Evolutionary conservation across 2,888 invertebrate species (phyloP).

Genomic region (Hymenopus coronatus): DNA sequence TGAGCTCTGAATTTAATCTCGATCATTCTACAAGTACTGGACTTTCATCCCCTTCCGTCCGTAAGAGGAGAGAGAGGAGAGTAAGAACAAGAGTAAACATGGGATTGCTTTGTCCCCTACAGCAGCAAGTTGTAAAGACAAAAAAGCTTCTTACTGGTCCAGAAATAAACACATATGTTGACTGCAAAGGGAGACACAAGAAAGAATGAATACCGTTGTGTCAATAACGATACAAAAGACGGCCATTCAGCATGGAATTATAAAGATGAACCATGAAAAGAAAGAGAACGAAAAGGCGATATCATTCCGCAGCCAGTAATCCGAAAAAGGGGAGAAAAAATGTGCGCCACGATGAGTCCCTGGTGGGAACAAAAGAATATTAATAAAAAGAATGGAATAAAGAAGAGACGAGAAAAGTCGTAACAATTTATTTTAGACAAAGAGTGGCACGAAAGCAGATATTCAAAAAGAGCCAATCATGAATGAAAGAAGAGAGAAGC

Average conservation of each 20-base stretch:
- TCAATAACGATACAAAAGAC: background rate
- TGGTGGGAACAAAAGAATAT: background rate
- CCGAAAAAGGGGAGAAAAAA: background rate
- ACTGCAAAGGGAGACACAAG: background rate
- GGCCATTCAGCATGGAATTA: background rate
- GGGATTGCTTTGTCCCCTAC: background rate
- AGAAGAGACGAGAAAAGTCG: background rate
- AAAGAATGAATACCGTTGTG: background rate
- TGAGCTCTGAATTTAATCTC: background rate
- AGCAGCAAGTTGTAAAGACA: background rate
- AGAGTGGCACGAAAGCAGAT: background rate
- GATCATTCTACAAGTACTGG: background rate
- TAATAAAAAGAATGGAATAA: background rate
- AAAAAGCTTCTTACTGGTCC: background rate
- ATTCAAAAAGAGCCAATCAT: background rate
- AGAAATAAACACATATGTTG: background rate
- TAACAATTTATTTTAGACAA: background rate
- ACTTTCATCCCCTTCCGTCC: background rate
- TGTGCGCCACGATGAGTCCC: background rate
- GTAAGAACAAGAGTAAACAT: background rate
- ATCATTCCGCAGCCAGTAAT: background rate
- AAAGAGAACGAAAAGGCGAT: background rate
- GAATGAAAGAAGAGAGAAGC: background rate
- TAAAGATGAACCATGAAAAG: background rate
- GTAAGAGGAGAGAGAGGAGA: too few relatives aligned